Evolutionary conservation across 2,113 vertebrate species (phyloP), one percentile per base, ranked within the genome.

Genomic region (Pygoscelis adeliae): DNA sequence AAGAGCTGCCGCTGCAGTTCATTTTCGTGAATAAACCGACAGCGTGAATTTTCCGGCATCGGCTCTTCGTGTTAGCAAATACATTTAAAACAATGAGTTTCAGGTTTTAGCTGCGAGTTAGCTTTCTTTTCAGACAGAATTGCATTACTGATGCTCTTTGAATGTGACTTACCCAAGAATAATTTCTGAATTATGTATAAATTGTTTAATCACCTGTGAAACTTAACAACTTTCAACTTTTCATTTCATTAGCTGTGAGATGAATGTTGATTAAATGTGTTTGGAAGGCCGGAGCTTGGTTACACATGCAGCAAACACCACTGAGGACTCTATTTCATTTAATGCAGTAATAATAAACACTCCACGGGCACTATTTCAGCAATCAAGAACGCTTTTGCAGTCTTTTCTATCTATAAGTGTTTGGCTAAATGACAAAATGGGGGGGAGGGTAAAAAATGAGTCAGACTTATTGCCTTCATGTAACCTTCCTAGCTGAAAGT

Each of bases 301-400:
- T 97, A 95, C 94, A 97, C 92, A 59, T 7, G 9, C 42, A 82
- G 93, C 70, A 90, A 96, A 96, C 4, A 58, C 80, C 2, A 0
- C 85, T 50, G 49, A 94, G 90, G 90, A 92, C 94, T 90, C 83
- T 25, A 36, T 95, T 94, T 95, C 81, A 0, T 94, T 95, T 95
- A 94, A 87, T 90, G 74, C 74, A 96, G 91, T 86, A 97, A 96
- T 96, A 95, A 97, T 96, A 97, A 98, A 96, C 95, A 95, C 94
- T 96, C 89, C 44, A 14, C 25, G 29, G 90, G 89, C 96, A 96
- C 89, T 94, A 94, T 96, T 95, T 97, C 94, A 93, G 92, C 93
- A 89, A 90, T 97, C 93, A 90, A 65, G 89, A 96, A 83, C 8
- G 15, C 87, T 95, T 96, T 89, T 86, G 69, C 76, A 74, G 79